Evolutionary conservation across 2,113 vertebrate genomes (phyloP), one percentile per base, ranked within the genome.

Genomic region (Ariopsis seemanni): DNA sequence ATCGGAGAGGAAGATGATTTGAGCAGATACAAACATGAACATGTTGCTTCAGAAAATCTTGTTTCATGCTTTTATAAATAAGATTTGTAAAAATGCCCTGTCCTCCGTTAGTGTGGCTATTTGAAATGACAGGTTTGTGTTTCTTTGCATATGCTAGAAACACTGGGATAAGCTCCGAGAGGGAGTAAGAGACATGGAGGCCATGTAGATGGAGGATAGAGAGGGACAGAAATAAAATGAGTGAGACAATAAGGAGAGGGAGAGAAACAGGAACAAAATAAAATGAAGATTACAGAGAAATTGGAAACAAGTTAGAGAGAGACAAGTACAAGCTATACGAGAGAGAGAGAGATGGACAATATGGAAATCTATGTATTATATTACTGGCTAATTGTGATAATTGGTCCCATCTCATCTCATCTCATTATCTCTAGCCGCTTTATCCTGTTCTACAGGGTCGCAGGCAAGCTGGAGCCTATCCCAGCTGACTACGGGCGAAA

Each of bases 11-110:
- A 75, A 75, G 72, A 25, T 75, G 72, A 75, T 48, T 75, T 50
- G 72, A 11, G 42, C 72, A 9, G 48, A 52, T 20, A 75, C 17
- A 50, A 17, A 7, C 15, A 7, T 72, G 34, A 72, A 72, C 34
- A 5, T 72, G 69, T 18, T 20, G 69, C 18, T 74, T 53, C 42
- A 72, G 81, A 80, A 84, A 84, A 87, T 84, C 82, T 48, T 72
- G 42, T 87, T 80, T 84, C 63, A 55, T 89, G 88, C 86, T 78
- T 89, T 34, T 71, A 53, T 89, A 86, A 86, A 86, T 80, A 63
- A 86, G 80, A 30, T 63, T 72, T 10, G 7, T 10, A 34, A 58
- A 60, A 55, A n/a, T 50, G 30, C 25, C n/a, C 27, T 34, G 5
- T 74, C 55, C 30, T 55, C 30, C 2, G 6, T 74, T 48, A 74